Conservation (phyloP, 2,797 vertebrate species). For the Clarias pachynema region DNA sequence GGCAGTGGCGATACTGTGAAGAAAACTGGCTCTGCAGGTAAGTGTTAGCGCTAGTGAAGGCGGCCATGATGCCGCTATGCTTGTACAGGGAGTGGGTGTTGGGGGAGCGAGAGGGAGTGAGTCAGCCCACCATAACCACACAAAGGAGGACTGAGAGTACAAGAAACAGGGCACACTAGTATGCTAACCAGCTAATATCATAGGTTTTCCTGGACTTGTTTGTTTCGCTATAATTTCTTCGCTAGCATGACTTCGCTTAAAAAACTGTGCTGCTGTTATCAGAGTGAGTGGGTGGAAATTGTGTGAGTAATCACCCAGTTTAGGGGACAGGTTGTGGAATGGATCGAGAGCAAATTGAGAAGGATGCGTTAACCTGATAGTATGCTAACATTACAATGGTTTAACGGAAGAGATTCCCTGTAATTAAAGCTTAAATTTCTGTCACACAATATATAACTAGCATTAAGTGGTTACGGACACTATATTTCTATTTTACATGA, state of each 20-base stretch:
- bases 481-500: neutral
- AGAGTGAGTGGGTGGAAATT: slow-evolving; percentile 12
- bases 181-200: slow-evolving; percentile 16
- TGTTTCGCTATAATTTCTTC: neutral
- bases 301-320: neutral
- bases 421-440: neutral
- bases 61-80: slow-evolving; percentile 3
- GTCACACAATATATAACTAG: neutral
- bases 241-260: neutral
- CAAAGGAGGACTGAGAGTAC: neutral
- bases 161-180: neutral
- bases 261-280: neutral
- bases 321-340: neutral
- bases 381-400: neutral
- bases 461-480: neutral
- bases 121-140: slow-evolving; percentile 19
- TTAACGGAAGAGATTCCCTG: neutral
- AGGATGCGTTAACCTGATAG: neutral
- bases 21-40: slow-evolving; percentile 44
- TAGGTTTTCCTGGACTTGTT: neutral
- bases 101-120: slow-evolving; percentile 11
- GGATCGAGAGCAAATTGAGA: neutral
- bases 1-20: slow-evolving; percentile 19
- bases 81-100: slow-evolving; percentile 32
- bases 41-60: slow-evolving; percentile 32